phyloP scores from a whole-genome alignment of 2,888 invertebrate species.

The Ornithoptera priamus region DNA sequence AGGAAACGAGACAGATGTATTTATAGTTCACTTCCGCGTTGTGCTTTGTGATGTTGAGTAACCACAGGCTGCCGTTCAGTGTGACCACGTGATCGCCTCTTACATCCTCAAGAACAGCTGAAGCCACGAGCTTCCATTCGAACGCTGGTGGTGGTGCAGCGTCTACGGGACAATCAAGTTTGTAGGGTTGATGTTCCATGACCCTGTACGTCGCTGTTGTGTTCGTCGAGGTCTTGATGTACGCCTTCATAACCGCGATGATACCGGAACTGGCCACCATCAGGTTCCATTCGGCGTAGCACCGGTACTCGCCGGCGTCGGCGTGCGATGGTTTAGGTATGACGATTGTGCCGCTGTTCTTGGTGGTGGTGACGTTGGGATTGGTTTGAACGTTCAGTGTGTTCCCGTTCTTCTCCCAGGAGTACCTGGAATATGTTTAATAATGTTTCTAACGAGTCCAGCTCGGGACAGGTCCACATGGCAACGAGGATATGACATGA shows the following conservation, averaged over 20 bases:
- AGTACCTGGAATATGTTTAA: constrained; percentile 45
- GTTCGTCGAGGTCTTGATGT: constrained; percentile 42
- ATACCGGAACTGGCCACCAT: constrained; percentile 45
- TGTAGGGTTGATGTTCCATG: constrained; percentile 53
- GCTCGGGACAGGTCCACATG: no score
- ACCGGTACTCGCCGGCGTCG: constrained; percentile 59
- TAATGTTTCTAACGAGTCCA: not conserved
- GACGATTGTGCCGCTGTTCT: constrained; percentile 46
- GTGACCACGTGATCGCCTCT: constrained; percentile 46
- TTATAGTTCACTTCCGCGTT: constrained; percentile 46
- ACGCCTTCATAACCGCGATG: constrained; percentile 47
- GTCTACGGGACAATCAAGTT: constrained; percentile 53
- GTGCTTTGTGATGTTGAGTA: constrained; percentile 54
- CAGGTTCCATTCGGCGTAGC: constrained; percentile 47
- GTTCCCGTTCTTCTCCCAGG: constrained; percentile 56
- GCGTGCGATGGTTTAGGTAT: constrained; percentile 49
- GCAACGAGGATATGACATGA: no score
- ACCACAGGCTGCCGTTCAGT: constrained; percentile 52
- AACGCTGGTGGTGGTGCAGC: constrained; percentile 58
- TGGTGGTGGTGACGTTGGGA: constrained; percentile 42
- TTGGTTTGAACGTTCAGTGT: constrained; percentile 39
- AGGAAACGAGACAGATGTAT: constrained; percentile 57
- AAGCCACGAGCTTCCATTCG: constrained; percentile 51
- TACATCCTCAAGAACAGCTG: constrained; percentile 40
- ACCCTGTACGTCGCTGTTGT: constrained; percentile 47